Percentiles rank a stretch among this genome's conserved stretches.
phyloP scores from a whole-genome alignment of 2,113 vertebrate genomes.

The Callopanchax toddi region DNA sequence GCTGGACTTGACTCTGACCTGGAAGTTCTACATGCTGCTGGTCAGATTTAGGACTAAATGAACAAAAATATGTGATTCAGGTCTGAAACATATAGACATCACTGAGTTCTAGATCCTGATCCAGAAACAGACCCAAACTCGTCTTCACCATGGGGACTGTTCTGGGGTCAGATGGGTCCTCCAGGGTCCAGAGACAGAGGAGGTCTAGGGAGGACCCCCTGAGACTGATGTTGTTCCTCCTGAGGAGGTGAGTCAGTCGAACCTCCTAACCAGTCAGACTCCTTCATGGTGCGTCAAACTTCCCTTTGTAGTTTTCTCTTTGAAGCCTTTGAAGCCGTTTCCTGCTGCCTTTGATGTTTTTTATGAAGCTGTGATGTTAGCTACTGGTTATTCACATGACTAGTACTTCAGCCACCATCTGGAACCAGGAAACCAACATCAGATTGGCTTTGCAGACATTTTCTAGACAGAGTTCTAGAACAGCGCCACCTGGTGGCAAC shows the following conservation, averaged over 20 bases:
- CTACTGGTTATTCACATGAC: slow-evolving; percentile 59
- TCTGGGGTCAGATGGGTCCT: slow-evolving; percentile 35
- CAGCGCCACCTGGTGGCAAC: too few relatives aligned
- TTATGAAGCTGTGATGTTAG: slow-evolving; percentile 39
- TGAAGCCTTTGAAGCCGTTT: slow-evolving; percentile 64
- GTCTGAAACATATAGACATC: too few relatives aligned
- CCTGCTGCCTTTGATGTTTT: slow-evolving; percentile 49
- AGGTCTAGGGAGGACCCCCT: slow-evolving; percentile 45
- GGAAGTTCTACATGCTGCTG: too few relatives aligned
- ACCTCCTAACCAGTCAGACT: slow-evolving; percentile 56
- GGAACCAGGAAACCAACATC: too few relatives aligned
- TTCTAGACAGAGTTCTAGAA: too few relatives aligned
- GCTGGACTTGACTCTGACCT: too few relatives aligned
- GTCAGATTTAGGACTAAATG: too few relatives aligned
- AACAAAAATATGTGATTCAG: too few relatives aligned
- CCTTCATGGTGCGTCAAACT: slow-evolving; percentile 60
- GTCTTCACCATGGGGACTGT: slow-evolving; percentile 50
- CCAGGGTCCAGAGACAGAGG: slow-evolving; percentile 29
- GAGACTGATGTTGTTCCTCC: too few relatives aligned
- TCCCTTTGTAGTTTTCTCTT: slow-evolving; percentile 71
- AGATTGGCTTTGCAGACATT: too few relatives aligned
- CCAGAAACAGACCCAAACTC: too few relatives aligned
- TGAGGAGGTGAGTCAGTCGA: slow-evolving; percentile 70
- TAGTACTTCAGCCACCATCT: slow-evolving; percentile 28
- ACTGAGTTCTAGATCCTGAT: too few relatives aligned